These are phyloP conservation scores for Pediacus dermestoides DNA, from an alignment of 2,888 invertebrate genomes.

Conservation along the genomic window DNA sequence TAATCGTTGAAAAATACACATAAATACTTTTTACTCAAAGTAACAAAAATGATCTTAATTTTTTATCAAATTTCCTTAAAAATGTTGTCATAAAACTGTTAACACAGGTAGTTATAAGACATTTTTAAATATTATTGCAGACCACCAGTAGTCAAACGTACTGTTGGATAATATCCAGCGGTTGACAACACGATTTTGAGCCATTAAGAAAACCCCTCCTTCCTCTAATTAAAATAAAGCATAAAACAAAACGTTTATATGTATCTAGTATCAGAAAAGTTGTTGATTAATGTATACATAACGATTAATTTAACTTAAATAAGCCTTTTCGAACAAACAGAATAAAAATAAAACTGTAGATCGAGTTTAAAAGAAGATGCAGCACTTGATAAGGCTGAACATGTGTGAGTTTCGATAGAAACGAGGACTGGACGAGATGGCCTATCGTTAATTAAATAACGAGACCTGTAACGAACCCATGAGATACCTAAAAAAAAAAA, in stretches of 20 bases:
- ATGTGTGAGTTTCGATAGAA: slow-evolving; percentile 50
- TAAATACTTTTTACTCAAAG: too few species aligned
- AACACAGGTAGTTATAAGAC: too few species aligned
- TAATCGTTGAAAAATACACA: too few species aligned
- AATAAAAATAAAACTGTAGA: slow-evolving; percentile 39
- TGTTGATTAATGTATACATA: slow-evolving; percentile 35
- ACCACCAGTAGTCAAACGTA: too few species aligned
- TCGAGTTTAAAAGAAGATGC: slow-evolving; percentile 43
- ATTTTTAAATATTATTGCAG: too few species aligned
- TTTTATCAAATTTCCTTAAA: too few species aligned
- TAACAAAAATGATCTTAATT: too few species aligned
- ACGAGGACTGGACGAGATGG: slow-evolving; percentile 44
- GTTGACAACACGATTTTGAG: too few species aligned
- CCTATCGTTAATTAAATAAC: slow-evolving; percentile 51
- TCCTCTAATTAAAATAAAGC: not conserved
- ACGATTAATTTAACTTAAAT: slow-evolving; percentile 43
- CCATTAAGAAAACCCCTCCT: not conserved
- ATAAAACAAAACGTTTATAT: slow-evolving; percentile 1
- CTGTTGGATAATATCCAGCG: too few species aligned
- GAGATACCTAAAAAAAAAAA: slow-evolving; percentile 23
- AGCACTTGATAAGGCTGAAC: slow-evolving; percentile 48
- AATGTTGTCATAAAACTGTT: too few species aligned
- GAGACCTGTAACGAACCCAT: slow-evolving; percentile 43
- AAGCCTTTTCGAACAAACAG: slow-evolving; percentile 36
- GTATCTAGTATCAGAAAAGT: slow-evolving; percentile 22